Conservation (phyloP, 2,113 vertebrate genomes). For the Lucifuga dentata region DNA sequence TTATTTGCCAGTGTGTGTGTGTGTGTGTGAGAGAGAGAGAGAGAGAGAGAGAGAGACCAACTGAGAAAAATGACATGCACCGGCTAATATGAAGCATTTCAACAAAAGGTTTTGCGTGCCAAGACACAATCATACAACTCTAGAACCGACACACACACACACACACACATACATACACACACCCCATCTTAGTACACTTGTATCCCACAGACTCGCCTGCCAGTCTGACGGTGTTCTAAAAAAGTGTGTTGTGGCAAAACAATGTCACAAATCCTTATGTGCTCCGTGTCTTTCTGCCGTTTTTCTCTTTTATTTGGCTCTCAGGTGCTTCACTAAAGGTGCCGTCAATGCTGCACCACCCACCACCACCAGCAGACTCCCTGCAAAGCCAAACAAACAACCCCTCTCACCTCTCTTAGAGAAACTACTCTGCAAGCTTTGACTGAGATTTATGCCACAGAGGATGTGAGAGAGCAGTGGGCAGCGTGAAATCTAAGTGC, state of each 20-base stretch:
- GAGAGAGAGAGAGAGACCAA: too few species aligned
- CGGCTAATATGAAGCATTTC: conserved; percentile 15
- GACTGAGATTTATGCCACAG: conserved; percentile 67
- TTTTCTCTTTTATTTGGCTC: conserved; percentile 11
- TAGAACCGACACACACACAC: not conserved
- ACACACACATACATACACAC: not conserved
- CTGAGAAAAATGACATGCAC: not conserved
- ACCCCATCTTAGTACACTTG: not conserved
- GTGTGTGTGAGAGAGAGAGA: not conserved
- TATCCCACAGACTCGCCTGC: not conserved
- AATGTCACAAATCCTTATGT: conserved; percentile 3
- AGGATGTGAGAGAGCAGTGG: conserved; percentile 46
- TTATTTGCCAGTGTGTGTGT: conserved; percentile 33
- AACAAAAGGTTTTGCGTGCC: conserved; percentile 7
- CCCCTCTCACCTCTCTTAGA: conserved; percentile 37
- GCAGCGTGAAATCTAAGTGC: conserved; percentile 56
- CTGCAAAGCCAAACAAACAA: conserved; percentile 68
- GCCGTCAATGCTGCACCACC: conserved; percentile 44
- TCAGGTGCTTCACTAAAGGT: conserved; percentile 23
- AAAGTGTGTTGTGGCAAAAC: not conserved
- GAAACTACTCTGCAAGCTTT: conserved; percentile 39
- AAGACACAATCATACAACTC: conserved; percentile 1
- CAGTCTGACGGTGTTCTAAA: not conserved
- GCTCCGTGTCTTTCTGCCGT: not conserved
- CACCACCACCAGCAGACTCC: conserved; percentile 19